Evolutionary conservation across 2,797 vertebrate genomes (phyloP), one percentile per base, ranked within the genome.

Genomic region (Manis javanica): DNA sequence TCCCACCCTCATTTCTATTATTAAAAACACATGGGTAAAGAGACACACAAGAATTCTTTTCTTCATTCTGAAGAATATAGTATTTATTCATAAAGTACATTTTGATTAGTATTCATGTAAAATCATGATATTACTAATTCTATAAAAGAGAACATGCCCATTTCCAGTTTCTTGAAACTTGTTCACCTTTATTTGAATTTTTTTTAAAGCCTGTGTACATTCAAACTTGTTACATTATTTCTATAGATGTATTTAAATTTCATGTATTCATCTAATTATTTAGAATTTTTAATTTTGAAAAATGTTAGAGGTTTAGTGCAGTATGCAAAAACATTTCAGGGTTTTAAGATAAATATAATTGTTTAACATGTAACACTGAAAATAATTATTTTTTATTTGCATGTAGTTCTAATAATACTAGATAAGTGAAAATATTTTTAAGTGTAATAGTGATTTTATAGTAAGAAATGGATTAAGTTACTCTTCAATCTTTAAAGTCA

Each of bases 401-500:
- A 51, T 21, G 4, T 63, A 87, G 12, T 51, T 75, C 21, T 18
- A 66, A 51, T n/a, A 85, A 84, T 66, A 64, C 37, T 83, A 74
- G 15, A 79, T 57, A 74, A 88, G 64, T 63, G 2, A 78, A 96
- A 86, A 26, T 7, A 84, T 59, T 95, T 92, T 29, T 24, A 57
- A 95, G 75, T 34, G 19, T 51, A 37, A 16, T 49, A 49, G 8
- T 79, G 7, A 82, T 63, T 90, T 72, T 79, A 46, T 83, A 87
- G 4, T n/a, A 95, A 68, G 63, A 78, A 18, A 51, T n/a, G 3
- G 24, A 63, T 71, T 75, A 74, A 61, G 3, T 66, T 71, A 13
- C 86, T 68, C 18, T 90, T 89, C 77, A 91, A 72, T 77, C 71
- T 77, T 91, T 78, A 69, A 81, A 86, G 19, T 46, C 15, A 46